A percentile compares a stretch with the other conserved stretches of the same genome.
Evolutionary conservation across 2,888 invertebrate species (phyloP).

Genomic region (Ichneumoninae sp.): DNA sequence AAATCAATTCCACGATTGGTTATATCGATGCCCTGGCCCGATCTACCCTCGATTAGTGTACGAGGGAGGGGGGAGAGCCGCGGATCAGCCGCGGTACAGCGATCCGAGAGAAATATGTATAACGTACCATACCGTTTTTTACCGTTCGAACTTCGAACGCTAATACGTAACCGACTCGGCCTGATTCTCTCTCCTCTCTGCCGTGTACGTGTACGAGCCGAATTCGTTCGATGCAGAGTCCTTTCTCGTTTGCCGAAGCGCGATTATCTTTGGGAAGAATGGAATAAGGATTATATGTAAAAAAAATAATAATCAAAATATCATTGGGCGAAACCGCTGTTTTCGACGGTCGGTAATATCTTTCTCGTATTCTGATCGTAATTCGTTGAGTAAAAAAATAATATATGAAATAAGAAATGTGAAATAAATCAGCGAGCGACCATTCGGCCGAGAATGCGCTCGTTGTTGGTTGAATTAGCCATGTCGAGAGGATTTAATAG

Average conservation of each 20-base stretch:
- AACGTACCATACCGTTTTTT: conserved; percentile 5
- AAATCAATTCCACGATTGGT: conserved; percentile 82
- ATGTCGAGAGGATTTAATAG: conserved; percentile 62
- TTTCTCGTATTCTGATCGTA: not conserved
- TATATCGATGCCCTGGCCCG: conserved; percentile 65
- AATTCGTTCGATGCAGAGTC: conserved; percentile 14
- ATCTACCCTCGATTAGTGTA: conserved; percentile 66
- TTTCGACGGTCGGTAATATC: not conserved
- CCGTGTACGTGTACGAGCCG: not conserved
- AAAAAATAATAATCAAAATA: not conserved
- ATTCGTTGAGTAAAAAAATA: not conserved
- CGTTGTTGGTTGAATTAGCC: conserved; percentile 21
- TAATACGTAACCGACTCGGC: conserved; percentile 27
- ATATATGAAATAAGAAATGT: conserved; percentile 14
- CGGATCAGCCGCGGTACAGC: conserved; percentile 36
- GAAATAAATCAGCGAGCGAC: conserved; percentile 36
- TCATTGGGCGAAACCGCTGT: not conserved
- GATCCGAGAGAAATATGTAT: conserved; percentile 42
- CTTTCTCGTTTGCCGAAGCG: not conserved
- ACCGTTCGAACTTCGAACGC: conserved; percentile 5
- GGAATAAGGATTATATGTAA: not conserved
- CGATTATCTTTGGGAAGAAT: not conserved
- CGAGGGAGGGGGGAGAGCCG: not conserved
- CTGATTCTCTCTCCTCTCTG: conserved; percentile 13
- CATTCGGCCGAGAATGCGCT: not conserved